Evolutionary conservation across 1,140 invertebrate species (phyloP), one percentile per base, ranked within the genome.

Genomic region (Hirudo medicinalis): DNA sequence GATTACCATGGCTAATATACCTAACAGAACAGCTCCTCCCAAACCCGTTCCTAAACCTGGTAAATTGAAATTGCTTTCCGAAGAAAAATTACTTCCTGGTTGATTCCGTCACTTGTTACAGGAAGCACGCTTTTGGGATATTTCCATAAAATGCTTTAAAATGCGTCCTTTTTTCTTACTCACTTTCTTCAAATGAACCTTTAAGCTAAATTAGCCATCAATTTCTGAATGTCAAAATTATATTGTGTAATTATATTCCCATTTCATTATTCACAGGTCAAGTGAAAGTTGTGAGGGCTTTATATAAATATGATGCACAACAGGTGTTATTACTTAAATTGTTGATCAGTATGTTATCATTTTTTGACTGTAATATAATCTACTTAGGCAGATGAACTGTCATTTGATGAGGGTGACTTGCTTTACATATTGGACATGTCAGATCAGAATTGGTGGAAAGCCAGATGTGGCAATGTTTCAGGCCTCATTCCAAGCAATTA

Each of bases 401-500:
- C 83, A 22, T 88, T 89, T 81, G 85, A 87, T 67, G 88, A 89
- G 82, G 88, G 87, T 53, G 87, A 89, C 76, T 76, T 87, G 13
- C 77, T 89, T 13, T 89, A 88, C 78, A 85, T 89, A 15, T 78
- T 84, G 60, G 87, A 88, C 70, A 83, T 82, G 77, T 78, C 76
- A 17, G 79, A 80, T 71, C 74, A 77, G 73, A 79, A 82, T 69
- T 86, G 86, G 77, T 88, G 87, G 86, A 87, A 84, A 77, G 88
- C 86, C 11, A 85, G 83, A 69, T 87, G 86, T 79, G 85, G 84
- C 40, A 80, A 82, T 27, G 84, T 82, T 73, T 80, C 80, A 70
- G 88, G 88, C 54, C 82, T 88, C 20, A 86, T 89, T 73, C 87
- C 88, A 20, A 85, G 84, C 72, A 86, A 87, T 78, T 88, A 88